A percentile compares a stretch with the other conserved stretches of the same genome.
Evolutionary conservation across 2,888 invertebrate genomes (phyloP).

Genomic region (Dione juno): DNA sequence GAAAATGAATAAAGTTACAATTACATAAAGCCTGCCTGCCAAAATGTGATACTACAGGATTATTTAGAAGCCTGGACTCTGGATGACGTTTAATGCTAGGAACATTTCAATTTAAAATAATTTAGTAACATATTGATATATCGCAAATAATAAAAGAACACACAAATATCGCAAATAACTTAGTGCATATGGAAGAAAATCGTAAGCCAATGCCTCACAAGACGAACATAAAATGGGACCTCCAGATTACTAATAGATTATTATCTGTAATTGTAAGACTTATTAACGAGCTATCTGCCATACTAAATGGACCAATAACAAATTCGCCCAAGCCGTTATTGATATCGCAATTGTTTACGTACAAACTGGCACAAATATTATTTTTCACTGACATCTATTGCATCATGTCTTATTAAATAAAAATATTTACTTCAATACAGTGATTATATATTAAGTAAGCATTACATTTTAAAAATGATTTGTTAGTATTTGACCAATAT

Average conservation of each 20-base stretch:
- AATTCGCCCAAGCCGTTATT: slow-evolving; percentile 19
- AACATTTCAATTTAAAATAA: too few species aligned
- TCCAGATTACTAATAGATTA: background rate
- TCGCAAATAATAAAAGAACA: too few species aligned
- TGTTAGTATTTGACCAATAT: background rate
- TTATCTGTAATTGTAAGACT: slow-evolving; percentile 40
- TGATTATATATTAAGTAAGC: background rate
- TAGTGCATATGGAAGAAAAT: too few species aligned
- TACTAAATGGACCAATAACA: slow-evolving; percentile 64
- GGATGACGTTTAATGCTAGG: too few species aligned
- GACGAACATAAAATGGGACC: background rate
- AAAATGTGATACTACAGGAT: too few species aligned
- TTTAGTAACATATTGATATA: too few species aligned
- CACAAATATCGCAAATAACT: too few species aligned
- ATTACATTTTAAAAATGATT: slow-evolving; percentile 1
- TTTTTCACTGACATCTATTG: slow-evolving; percentile 31
- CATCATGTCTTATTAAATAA: slow-evolving; percentile 28
- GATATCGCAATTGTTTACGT: slow-evolving; percentile 33
- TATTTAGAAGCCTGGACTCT: too few species aligned
- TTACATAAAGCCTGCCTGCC: too few species aligned
- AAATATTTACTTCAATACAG: slow-evolving; percentile 1
- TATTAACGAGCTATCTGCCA: slow-evolving; percentile 55
- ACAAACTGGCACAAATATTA: slow-evolving; percentile 27
- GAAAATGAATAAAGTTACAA: too few species aligned
- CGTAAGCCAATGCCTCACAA: background rate